Evolutionary conservation across 2,113 vertebrate genomes (phyloP), one percentile per base, ranked within the genome.

Genomic region (Brachirus orientalis): DNA sequence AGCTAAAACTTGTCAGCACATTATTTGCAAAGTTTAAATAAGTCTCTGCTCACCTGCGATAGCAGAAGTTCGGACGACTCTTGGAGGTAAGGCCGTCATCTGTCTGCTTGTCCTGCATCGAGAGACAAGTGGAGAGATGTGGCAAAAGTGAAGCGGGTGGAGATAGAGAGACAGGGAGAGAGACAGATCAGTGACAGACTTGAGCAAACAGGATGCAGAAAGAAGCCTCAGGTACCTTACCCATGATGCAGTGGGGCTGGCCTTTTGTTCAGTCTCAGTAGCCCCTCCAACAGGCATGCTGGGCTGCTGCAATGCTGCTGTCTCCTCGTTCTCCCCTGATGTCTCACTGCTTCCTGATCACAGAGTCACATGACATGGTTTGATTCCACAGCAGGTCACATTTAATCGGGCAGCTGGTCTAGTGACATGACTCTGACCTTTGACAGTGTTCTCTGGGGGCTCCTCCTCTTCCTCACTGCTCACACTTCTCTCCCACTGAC

Each of bases 381-480:
- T 7, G 6, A 28, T 14, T 7, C 14, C 10, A 11, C 12, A 10
- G 16, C 20, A 3, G 0, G 47, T 72, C 58, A 63, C 35, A 19
- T 56, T 13, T 16, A 3, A 59, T 0, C 10, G 10, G 0, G 40
- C n/a, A 54, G 1, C 13, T 33, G 3, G 28, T 16, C 51, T 33
- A 48, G 12, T 57, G 51, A 62, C 11, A 8, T 3, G 16, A 51
- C 8, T 41, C 62, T 79, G n/a, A 88, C 86, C 84, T 84, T 84
- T 62, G 6, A 19, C 8, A 0, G 9, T 0, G 2, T 8, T 62
- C 20, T 72, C 41, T 28, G 11, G 2, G 0, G 61, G 51, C 41
- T 84, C 77, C 64, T 81, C 86, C 45, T 79, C 80, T 11, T 81
- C 84, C 19, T 83, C 84, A 2, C 87, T 87, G 68, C 78, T 86